Base-by-base conservation (phyloP, 2,113 vertebrate species). In the Oryzias curvinotus region DNA sequence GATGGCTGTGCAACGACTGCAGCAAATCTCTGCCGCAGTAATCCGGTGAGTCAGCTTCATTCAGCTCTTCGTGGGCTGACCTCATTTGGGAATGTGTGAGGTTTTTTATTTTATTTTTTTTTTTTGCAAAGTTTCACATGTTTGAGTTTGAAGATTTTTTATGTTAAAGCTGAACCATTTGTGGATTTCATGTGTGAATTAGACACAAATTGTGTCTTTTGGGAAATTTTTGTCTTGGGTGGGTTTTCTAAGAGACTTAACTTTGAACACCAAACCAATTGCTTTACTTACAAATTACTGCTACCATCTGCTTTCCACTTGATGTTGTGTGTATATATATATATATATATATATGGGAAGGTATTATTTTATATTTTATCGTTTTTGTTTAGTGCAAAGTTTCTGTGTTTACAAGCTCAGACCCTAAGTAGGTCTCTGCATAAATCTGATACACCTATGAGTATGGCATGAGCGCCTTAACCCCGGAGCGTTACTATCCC, bases 1-100 rank as follows among this genome's bases (percentile, higher is more conserved):
- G 44, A 53, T 53, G 19, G 63, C 23, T 4, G 48, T 60, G 52
- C 17, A 47, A 41, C 54, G 43, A 19, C 28, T 56, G 57, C 51
- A 56, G 43, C 36, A 52, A 28, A 21, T 51, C 17, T 61, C 45
- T 5, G 36, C 64, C 67, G 36, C 36, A 36, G 48, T 54, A 15
- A 66, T 52, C 47, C 19, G 46, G 56, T 65, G 68, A 68, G 47
- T 73, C 75, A 63, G 17, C 58, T 55, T 57, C 50, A 65, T 61
- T 72, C 50, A 71, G 25, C 53, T 57, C 64, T 65, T 72, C 36
- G 46, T 47, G 54, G 28, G 14, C 43, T 61, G 75, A 64, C 54
- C 59, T 61, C 26, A 54, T 48, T 52, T 61, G 48, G 21, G 23
- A 61, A 73, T n/a, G 5, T 55, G 16, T 48, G 50, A 57, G 54